phyloP scores from a whole-genome alignment of 1,140 invertebrate genomes.

The Bombus ignitus region DNA sequence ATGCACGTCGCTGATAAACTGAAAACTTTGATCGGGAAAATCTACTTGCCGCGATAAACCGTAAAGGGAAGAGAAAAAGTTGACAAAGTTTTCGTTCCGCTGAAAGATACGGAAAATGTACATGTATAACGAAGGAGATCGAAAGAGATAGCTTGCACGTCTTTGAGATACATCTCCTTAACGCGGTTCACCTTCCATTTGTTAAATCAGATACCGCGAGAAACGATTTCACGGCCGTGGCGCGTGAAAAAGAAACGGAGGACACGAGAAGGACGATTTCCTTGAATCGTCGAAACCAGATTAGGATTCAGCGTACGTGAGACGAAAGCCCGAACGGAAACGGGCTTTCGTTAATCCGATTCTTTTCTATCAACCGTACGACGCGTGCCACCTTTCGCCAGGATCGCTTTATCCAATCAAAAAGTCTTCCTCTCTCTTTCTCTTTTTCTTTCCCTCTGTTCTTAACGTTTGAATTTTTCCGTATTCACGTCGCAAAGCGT shows the following conservation, averaged over 20 bases:
- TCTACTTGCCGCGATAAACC: not conserved
- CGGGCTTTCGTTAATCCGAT: slow-evolving; percentile 61
- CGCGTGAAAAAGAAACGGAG: slow-evolving; percentile 9
- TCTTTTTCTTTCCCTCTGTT: too few relatives aligned
- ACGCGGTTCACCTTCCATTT: not conserved
- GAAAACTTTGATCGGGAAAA: not conserved
- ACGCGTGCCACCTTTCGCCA: slow-evolving; percentile 30
- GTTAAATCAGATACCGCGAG: slow-evolving; percentile 32
- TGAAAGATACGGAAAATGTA: not conserved
- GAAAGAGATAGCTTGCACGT: not conserved
- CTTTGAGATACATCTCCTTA: not conserved
- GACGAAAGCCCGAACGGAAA: slow-evolving; percentile 49
- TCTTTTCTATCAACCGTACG: slow-evolving; percentile 22
- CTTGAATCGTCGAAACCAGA: slow-evolving; percentile 55
- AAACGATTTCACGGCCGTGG: slow-evolving; percentile 9
- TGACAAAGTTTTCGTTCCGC: not conserved
- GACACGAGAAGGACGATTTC: slow-evolving; percentile 26
- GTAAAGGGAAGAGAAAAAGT: not conserved
- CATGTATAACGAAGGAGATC: not conserved
- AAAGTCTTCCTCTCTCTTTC: too few relatives aligned
- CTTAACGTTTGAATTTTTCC: too few relatives aligned
- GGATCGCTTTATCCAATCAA: not conserved
- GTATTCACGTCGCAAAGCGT: too few relatives aligned
- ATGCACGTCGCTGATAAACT: not conserved
- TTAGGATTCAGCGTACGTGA: slow-evolving; percentile 65